A percentile compares a stretch with the other conserved stretches of the same genome.
Conservation (phyloP, 2,113 vertebrate genomes). For the Cinclus cinclus region DNA sequence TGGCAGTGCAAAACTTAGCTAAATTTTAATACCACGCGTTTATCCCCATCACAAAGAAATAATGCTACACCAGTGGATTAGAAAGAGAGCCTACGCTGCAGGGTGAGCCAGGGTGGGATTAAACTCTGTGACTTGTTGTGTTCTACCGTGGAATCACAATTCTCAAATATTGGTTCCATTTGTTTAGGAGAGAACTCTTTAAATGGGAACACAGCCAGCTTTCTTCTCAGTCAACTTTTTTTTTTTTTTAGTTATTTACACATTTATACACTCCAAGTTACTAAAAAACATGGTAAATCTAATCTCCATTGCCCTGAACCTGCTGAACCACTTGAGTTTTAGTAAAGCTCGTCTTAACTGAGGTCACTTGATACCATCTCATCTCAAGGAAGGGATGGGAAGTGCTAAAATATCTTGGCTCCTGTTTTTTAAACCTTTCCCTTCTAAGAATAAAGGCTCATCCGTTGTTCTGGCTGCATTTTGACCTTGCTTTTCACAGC, state of each 20-base stretch:
- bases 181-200: background rate
- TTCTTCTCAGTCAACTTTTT: background rate
- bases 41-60: background rate
- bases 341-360: background rate
- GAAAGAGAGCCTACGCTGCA: background rate
- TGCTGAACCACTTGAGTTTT: background rate
- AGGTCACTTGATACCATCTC: background rate
- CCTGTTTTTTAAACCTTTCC: background rate
- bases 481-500: background rate
- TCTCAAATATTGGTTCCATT: background rate
- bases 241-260: background rate
- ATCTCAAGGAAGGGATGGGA: background rate
- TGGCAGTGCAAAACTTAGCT: background rate
- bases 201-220: background rate
- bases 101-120: background rate
- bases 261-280: background rate
- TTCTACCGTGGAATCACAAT: background rate
- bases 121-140: background rate
- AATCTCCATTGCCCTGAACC: background rate
- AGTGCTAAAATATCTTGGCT: background rate
- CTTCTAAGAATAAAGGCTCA: background rate
- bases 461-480: background rate
- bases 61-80: background rate
- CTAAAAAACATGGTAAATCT: background rate
- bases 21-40: background rate